Base-by-base conservation (phyloP, 1,140 invertebrate species). In the Solenopsis invicta region DNA sequence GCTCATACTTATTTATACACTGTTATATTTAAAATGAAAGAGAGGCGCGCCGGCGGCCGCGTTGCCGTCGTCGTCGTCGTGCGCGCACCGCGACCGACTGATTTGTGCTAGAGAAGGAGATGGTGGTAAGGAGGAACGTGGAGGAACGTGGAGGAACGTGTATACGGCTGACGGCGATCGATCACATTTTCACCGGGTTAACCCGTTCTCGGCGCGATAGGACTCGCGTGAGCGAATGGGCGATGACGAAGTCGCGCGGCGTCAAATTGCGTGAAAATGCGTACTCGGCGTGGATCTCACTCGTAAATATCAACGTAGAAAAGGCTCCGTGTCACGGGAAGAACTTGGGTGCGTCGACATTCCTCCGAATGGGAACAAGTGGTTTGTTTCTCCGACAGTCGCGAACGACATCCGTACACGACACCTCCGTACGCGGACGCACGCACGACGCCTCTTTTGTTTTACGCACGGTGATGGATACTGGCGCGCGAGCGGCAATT, bases 1-100 rank as follows among this genome's bases (percentile, higher is more conserved):
- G 94, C 94, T 95, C 95, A 95, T 95, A 95, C 95, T 95, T 95
- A 95, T 95, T 95, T 94, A 95, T 95, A 95, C 93, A 94, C 92
- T 94, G 94, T 95, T 95, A 95, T 95, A 95, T 95, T 95, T 95
- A 95, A 95, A 95, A 95, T 95, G 94, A 94, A 94, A 95, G 92
- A 94, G 87, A 82, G 78, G 69, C 69, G 80, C 69, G 80, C 54
- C 66, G 92, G 88, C 89, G 89, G 75, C 41, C 90, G 90, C 85
- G 89, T 86, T 64, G 87, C 80, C 71, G 72, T 88, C 80, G 87
- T 85, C 85, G 89, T 87, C 82, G 90, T 87, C 81, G 89, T 86
- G 56, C 37, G 37, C 18, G 12, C 34, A 41, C 48, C 41, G 41
- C 29, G 8, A 41, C 41, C 41, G 8, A 41, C 41, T 41, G 41